Evolutionary conservation across 2,888 invertebrate genomes (phyloP).

Genomic region (Digitonthophagus gazella): DNA sequence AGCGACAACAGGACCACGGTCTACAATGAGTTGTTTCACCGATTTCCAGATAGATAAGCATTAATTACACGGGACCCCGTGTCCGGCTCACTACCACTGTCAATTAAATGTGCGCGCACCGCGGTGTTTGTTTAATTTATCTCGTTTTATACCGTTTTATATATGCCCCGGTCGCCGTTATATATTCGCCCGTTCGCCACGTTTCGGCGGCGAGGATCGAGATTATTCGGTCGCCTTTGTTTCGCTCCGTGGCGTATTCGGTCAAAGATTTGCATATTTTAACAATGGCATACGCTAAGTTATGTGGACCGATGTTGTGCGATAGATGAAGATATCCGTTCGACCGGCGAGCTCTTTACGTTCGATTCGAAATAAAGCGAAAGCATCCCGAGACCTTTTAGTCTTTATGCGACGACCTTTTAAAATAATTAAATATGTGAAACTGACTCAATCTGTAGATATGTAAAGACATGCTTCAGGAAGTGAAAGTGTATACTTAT

Average conservation of each 20-base stretch:
- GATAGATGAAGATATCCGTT: conserved; percentile 15
- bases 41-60: conserved; percentile 46
- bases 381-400: too few relatives aligned
- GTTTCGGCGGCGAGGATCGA: conserved; percentile 11
- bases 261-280: conserved; percentile 12
- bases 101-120: conserved; percentile 44
- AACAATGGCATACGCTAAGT: conserved; percentile 14
- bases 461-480: too few relatives aligned
- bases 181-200: conserved; percentile 1
- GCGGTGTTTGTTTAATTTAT: conserved; percentile 45
- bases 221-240: conserved; percentile 16
- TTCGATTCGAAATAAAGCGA: neutral
- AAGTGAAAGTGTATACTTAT: too few relatives aligned
- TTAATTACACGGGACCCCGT: conserved; percentile 46
- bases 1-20: conserved; percentile 16
- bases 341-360: conserved; percentile 3
- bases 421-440: too few relatives aligned
- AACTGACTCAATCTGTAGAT: too few relatives aligned
- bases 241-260: conserved; percentile 5
- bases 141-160: conserved; percentile 29
- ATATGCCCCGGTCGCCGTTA: conserved; percentile 17
- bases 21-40: conserved; percentile 38
- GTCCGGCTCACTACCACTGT: conserved; percentile 46
- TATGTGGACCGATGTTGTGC: neutral
- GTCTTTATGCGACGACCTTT: too few relatives aligned